Evolutionary conservation across 1,140 invertebrate genomes (phyloP).

Genomic region (Leptestheria dahalacensis): DNA sequence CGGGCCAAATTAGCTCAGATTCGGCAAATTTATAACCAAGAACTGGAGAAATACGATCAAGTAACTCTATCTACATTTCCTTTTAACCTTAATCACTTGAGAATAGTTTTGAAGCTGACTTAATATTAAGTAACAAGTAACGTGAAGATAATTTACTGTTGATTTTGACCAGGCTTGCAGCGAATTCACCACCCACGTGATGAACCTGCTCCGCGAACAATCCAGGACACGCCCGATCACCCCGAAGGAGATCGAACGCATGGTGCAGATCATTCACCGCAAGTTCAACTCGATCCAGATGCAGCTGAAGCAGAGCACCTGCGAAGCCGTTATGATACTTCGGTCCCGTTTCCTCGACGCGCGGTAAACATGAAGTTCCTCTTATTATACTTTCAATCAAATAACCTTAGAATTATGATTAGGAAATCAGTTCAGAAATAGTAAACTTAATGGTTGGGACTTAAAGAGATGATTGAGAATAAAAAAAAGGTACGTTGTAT

Average conservation of each 20-base stretch:
- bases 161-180: slow-evolving; percentile 74
- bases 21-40: slow-evolving; percentile 96
- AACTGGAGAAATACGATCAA: slow-evolving; percentile 97
- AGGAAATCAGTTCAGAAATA: too few species aligned
- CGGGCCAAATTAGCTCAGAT: slow-evolving; percentile 96
- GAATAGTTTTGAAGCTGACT: not conserved
- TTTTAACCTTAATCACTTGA: not conserved
- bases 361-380: slow-evolving; percentile 35
- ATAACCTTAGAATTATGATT: too few species aligned
- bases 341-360: slow-evolving; percentile 88
- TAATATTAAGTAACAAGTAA: not conserved
- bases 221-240: slow-evolving; percentile 90
- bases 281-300: slow-evolving; percentile 99
- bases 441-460: too few species aligned
- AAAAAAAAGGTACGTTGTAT: too few species aligned
- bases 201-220: slow-evolving; percentile 94
- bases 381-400: not conserved
- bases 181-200: slow-evolving; percentile 98
- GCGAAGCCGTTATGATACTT: slow-evolving; percentile 99
- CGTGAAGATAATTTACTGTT: not conserved
- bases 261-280: slow-evolving; percentile 99
- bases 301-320: slow-evolving; percentile 98
- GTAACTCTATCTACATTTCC: slow-evolving; percentile 33
- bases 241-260: slow-evolving; percentile 94
- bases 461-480: too few species aligned